phyloP scores from a whole-genome alignment of 2,113 vertebrate genomes.

The Hippocampus barbouri region DNA sequence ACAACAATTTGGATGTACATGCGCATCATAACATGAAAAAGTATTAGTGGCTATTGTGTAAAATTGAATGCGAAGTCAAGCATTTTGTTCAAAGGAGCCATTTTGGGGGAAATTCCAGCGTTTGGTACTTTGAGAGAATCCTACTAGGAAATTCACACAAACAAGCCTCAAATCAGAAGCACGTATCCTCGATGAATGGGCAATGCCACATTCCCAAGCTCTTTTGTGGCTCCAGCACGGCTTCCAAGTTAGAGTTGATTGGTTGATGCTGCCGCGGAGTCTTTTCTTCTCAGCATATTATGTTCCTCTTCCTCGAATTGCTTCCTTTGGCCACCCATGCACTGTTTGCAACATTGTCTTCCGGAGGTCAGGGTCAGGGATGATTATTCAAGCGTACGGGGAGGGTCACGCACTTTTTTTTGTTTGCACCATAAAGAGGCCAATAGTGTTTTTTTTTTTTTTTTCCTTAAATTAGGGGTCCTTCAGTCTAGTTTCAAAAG shows the following conservation, averaged over 20 bases:
- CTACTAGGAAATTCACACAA: too few relatives aligned
- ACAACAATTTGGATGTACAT: too few relatives aligned
- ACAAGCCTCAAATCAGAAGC: too few relatives aligned
- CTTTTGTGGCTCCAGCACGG: not conserved
- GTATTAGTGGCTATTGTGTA: too few relatives aligned
- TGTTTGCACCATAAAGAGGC: conserved; percentile 15
- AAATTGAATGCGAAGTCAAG: too few relatives aligned
- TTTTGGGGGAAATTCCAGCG: too few relatives aligned
- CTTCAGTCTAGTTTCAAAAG: not conserved
- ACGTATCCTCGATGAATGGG: not conserved
- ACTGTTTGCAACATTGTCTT: conserved; percentile 13
- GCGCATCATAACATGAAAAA: too few relatives aligned
- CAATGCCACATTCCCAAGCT: not conserved
- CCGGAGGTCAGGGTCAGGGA: conserved; percentile 5
- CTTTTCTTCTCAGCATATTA: not conserved
- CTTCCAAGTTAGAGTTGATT: not conserved
- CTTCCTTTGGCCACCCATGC: not conserved
- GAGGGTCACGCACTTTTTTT: conserved; percentile 14
- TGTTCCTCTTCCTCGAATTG: not conserved
- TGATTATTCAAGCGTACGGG: conserved; percentile 11
- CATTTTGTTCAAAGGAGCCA: too few relatives aligned
- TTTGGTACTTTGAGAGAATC: too few relatives aligned
- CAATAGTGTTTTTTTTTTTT: conserved; percentile 1
- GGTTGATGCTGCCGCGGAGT: not conserved
- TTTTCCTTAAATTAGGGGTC: not conserved